These are phyloP conservation scores for Coregonus ussuriensis DNA, from an alignment of 2,797 vertebrate species.

Conservation along the genomic window DNA sequence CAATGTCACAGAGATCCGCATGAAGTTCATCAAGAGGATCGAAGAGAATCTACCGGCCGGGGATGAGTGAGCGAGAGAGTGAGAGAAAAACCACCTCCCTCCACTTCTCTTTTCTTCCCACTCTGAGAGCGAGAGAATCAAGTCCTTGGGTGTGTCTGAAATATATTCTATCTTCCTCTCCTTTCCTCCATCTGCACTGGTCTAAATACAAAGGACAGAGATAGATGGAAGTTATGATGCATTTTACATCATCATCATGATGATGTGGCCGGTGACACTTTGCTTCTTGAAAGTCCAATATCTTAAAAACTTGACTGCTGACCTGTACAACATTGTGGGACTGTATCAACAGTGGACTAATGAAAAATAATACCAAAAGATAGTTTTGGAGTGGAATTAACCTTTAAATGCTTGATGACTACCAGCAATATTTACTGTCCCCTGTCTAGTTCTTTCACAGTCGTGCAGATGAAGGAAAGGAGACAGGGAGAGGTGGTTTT, in stretches of 20 bases:
- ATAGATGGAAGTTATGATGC: neutral
- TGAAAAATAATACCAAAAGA: too few species aligned
- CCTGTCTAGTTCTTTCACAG: too few species aligned
- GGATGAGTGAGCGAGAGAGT: constrained; percentile 76
- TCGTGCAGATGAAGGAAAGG: too few species aligned
- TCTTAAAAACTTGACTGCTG: too few species aligned
- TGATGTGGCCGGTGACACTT: too few species aligned
- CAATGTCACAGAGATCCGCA: constrained; percentile 94
- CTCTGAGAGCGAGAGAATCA: constrained; percentile 5
- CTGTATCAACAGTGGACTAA: too few species aligned
- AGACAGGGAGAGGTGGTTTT: constrained; percentile 6
- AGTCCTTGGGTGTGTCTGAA: neutral
- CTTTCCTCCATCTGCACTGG: constrained; percentile 9
- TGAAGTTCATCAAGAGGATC: constrained; percentile 98
- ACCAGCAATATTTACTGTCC: too few species aligned
- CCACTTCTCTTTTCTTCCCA: neutral
- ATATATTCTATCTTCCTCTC: neutral
- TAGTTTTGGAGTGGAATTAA: too few species aligned
- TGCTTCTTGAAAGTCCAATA: too few species aligned
- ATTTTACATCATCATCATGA: too few species aligned
- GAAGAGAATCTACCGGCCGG: constrained; percentile 97
- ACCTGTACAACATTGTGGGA: too few species aligned
- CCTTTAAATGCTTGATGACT: too few species aligned
- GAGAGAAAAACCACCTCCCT: neutral
- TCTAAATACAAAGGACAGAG: neutral